Conservation (phyloP, 2,797 vertebrate genomes). For the Amblyraja radiata region DNA sequence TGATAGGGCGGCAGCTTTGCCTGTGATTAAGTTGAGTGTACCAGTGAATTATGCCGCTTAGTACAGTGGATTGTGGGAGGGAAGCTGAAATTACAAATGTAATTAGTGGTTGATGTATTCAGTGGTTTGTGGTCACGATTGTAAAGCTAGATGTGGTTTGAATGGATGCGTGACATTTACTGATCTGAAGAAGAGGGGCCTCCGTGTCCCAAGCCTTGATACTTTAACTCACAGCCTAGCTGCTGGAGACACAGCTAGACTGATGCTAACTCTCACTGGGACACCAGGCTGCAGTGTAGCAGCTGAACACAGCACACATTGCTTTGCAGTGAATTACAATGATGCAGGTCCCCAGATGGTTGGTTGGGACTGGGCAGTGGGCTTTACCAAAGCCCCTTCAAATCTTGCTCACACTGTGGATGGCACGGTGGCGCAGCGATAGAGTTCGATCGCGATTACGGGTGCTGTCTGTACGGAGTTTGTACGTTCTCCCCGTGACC, state of each 20-base stretch:
- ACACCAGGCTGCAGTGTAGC: background rate
- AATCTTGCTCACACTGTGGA: too few relatives aligned
- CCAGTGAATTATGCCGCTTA: background rate
- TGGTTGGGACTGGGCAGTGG: background rate
- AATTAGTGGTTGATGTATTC: constrained; percentile 26
- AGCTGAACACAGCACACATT: background rate
- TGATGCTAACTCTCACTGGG: background rate
- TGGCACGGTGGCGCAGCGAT: too few relatives aligned
- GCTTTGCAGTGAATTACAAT: background rate
- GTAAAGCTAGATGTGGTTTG: background rate
- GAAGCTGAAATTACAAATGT: background rate
- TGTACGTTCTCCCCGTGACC: too few relatives aligned
- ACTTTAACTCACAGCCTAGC: background rate
- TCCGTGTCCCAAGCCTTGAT: background rate
- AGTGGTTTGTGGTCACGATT: constrained; percentile 3
- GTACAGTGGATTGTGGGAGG: background rate
- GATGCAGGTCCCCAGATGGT: background rate
- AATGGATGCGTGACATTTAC: constrained; percentile 21
- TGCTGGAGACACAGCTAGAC: background rate
- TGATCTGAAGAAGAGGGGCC: background rate
- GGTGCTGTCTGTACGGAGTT: too few relatives aligned
- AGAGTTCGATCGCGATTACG: too few relatives aligned
- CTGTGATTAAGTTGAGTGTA: background rate
- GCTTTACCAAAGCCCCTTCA: background rate
- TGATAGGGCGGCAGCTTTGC: background rate